Evolutionary conservation across 1,140 invertebrate species (phyloP).

Genomic region (Vollenhovia emeryi): DNA sequence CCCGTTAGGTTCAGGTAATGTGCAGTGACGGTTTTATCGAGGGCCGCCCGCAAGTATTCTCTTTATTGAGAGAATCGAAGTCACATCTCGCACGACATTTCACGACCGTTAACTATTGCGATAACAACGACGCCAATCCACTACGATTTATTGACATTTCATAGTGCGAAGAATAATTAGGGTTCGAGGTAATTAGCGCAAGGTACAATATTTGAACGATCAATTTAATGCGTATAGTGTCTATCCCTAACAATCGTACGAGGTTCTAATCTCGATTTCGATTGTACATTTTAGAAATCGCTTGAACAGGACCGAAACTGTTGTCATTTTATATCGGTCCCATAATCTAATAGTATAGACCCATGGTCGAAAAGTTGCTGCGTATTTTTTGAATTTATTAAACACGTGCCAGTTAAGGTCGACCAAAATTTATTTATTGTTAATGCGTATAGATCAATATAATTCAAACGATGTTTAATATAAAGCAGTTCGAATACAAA

Average conservation of each 20-base stretch:
- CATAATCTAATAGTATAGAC: no score
- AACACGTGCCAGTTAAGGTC: no score
- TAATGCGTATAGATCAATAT: neutral
- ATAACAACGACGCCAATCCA: neutral
- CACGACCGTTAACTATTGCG: neutral
- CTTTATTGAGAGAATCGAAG: constrained; percentile 23
- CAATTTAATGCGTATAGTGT: no score
- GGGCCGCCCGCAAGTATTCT: constrained; percentile 30
- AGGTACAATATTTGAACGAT: neutral
- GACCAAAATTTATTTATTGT: no score
- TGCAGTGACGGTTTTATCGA: constrained; percentile 51
- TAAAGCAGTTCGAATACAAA: neutral
- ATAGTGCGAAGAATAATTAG: neutral
- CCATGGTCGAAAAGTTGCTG: no score
- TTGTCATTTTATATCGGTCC: no score
- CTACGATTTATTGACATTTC: neutral
- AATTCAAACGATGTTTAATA: neutral
- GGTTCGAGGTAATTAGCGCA: neutral
- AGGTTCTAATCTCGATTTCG: no score
- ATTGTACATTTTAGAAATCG: no score
- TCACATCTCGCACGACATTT: constrained; percentile 18
- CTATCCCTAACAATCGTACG: no score
- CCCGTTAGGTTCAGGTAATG: constrained; percentile 63
- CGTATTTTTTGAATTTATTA: no score
- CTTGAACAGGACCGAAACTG: no score